A percentile compares a stretch with the other conserved stretches of the same genome.
Conservation (phyloP, 2,888 invertebrate genomes). For the Eristalinus sepulchralis region DNA sequence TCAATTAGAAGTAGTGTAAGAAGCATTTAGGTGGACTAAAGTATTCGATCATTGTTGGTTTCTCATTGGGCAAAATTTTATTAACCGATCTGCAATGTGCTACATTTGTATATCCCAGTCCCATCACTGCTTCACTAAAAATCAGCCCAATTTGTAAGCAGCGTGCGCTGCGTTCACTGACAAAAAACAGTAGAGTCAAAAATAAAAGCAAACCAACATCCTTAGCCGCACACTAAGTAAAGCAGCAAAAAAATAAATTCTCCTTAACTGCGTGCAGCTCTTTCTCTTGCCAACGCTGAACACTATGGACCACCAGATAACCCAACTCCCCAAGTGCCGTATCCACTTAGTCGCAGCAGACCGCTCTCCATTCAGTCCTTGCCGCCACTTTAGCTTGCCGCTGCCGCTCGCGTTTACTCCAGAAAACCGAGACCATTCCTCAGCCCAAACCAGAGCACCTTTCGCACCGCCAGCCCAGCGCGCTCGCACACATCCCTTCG, state of each 20-base stretch:
- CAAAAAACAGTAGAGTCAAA: conserved; percentile 3
- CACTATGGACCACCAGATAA: conserved; percentile 48
- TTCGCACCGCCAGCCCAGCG: neutral
- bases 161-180: conserved; percentile 45
- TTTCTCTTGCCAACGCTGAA: neutral
- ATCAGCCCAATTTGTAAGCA: conserved; percentile 51
- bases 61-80: too few relatives aligned
- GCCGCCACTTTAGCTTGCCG: conserved; percentile 3
- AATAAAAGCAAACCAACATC: conserved; percentile 23
- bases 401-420: conserved; percentile 46
- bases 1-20: too few relatives aligned
- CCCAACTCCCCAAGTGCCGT: conserved; percentile 62
- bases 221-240: conserved; percentile 45
- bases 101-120: conserved; percentile 3
- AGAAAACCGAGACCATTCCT: conserved; percentile 30
- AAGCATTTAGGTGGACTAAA: too few relatives aligned
- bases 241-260: conserved; percentile 38
- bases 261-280: conserved; percentile 38
- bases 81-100: conserved; percentile 36
- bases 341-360: conserved; percentile 45
- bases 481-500: conserved; percentile 54
- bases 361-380: conserved; percentile 24
- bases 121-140: neutral
- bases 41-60: too few relatives aligned
- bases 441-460: conserved; percentile 33